Conservation (phyloP, 1,140 invertebrate genomes). For the Bombus ignitus region DNA sequence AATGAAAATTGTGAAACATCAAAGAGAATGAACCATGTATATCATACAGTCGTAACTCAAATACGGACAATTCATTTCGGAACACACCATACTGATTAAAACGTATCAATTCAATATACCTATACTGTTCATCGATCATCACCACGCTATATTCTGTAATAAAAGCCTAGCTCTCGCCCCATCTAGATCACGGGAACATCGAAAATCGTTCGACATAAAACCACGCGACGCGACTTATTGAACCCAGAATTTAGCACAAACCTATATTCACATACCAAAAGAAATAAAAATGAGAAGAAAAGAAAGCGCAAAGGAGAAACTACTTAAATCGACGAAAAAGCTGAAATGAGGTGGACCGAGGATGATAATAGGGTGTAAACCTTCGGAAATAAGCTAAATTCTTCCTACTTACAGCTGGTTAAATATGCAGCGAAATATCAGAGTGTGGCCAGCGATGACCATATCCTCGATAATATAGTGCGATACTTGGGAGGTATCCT, state of each 20-base stretch:
- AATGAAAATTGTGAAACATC: too few relatives aligned
- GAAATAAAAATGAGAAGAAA: background rate
- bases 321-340: background rate
- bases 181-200: background rate
- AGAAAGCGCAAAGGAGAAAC: background rate
- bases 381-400: slow-evolving; percentile 50
- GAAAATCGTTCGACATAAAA: background rate
- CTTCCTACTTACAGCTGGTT: slow-evolving; percentile 59
- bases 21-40: too few relatives aligned
- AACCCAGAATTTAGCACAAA: too few relatives aligned
- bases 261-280: background rate
- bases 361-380: background rate
- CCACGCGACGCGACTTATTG: too few relatives aligned
- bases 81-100: background rate
- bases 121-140: background rate
- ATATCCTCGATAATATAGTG: slow-evolving; percentile 62
- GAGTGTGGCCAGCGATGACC: slow-evolving; percentile 56
- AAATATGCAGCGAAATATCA: slow-evolving; percentile 68
- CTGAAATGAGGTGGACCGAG: background rate
- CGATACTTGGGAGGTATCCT: slow-evolving; percentile 63
- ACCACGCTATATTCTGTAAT: background rate
- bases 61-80: background rate
- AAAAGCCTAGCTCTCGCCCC: too few relatives aligned
- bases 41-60: background rate
- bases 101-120: background rate